Evolutionary conservation across 1,140 invertebrate species (phyloP), one percentile per base, ranked within the genome.

Genomic region (Bombus waltoni): DNA sequence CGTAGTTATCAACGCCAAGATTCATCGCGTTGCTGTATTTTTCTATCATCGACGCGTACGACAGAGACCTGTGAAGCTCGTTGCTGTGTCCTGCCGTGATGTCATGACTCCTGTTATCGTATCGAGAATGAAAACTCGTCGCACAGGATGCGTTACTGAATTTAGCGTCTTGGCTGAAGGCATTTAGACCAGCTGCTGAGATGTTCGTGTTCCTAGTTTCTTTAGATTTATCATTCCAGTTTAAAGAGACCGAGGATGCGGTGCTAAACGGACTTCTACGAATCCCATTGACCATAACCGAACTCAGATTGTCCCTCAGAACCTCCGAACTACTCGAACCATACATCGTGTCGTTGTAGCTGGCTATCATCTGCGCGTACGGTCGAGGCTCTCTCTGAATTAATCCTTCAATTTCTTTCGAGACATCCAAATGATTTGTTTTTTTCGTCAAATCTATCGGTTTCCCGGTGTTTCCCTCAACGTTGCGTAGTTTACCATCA

Each of bases 361-460:
- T 76, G 1, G 85, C 79, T 59, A 92, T 92, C 74, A 92, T 83
- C n/a, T 91, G 59, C 9, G 91, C 91, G 42, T 92, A 92, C 2
- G 87, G 81, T 53, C 89, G 86, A 15, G 88, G 71, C 42, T 68
- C 68, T 32, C 59, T 79, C 3, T 57, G 78, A 15, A 82, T 1
- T 0, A 35, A 32, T 0, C 22, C 22, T 40, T 66, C 42, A 9
- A 18, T 18, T 35, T 38, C 40, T 35, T 22, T 3, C 2, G 28
- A 57, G 28, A 38, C 1, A 4, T 72, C 68, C 44, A 32, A 18
- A 5, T 15, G 28, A 1, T 38, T 72, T 10, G 35, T 5, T 8
- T 42, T 40, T 32, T 35, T 78, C 9, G 18, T 6, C 25, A 8
- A 11, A 11, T 47, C 6, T 28, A 22, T 4, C 13, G 1, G 1